Evolutionary conservation across 2,113 vertebrate species (phyloP).

Genomic region (Ovibos moschatus): DNA sequence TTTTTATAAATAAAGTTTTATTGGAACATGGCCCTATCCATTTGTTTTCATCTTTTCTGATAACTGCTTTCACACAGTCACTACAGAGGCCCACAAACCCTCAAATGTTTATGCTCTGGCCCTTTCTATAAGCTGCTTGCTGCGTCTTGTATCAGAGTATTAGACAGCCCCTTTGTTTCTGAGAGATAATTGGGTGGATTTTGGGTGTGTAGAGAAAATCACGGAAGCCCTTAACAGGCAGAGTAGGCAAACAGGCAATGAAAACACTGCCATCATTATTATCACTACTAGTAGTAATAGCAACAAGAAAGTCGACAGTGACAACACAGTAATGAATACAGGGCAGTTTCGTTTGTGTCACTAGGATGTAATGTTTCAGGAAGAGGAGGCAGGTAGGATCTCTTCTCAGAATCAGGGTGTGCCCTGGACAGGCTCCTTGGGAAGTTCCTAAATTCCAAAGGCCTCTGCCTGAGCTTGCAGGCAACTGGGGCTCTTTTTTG

Average conservation of each 20-base stretch:
- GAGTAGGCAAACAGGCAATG: neutral
- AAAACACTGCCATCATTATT: too few relatives aligned
- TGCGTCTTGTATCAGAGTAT: neutral
- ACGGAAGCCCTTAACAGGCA: neutral
- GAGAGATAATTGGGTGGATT: neutral
- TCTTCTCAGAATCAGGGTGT: neutral
- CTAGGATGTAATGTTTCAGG: neutral
- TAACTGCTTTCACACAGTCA: neutral
- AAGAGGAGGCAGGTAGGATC: neutral
- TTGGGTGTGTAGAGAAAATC: neutral
- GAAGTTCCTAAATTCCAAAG: neutral
- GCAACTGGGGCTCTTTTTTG: neutral
- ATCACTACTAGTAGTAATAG: neutral
- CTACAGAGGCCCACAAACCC: neutral
- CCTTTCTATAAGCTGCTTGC: neutral
- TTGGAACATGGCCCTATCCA: neutral
- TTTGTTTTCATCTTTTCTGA: neutral
- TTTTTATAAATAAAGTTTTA: neutral
- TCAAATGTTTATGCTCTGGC: neutral
- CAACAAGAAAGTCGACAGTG: neutral
- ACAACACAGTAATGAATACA: neutral
- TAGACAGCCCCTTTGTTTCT: neutral
- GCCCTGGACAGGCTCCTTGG: neutral
- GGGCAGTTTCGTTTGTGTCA: neutral
- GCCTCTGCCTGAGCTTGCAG: neutral